Evolutionary conservation across 1,140 invertebrate genomes (phyloP).

Genomic region (Aphelenchoides besseyi): DNA sequence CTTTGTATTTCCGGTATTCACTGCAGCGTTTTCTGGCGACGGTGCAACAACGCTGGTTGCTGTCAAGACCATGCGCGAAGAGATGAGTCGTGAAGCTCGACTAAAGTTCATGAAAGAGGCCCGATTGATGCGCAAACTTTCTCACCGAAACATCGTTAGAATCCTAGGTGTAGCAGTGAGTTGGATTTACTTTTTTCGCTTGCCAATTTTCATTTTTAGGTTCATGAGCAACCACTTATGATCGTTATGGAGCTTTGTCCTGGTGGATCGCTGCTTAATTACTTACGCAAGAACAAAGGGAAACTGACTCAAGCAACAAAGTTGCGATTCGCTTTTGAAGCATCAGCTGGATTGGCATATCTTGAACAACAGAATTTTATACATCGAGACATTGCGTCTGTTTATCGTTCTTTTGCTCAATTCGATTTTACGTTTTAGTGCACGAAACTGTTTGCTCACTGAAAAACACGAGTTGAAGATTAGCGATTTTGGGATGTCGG

Average conservation of each 20-base stretch:
- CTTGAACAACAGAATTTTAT: conserved; percentile 35
- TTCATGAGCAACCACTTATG: conserved; percentile 63
- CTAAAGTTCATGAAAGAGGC: conserved; percentile 51
- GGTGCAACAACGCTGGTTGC: conserved; percentile 25
- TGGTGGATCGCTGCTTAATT: conserved; percentile 36
- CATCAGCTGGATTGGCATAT: conserved; percentile 39
- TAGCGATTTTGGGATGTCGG: conserved; percentile 44
- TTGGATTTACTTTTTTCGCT: too few relatives aligned
- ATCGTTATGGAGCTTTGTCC: conserved; percentile 48
- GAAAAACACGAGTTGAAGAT: conserved; percentile 39
- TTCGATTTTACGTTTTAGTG: conserved; percentile 1
- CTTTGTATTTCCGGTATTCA: neutral
- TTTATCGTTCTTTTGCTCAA: conserved; percentile 9
- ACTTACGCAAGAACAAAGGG: conserved; percentile 38
- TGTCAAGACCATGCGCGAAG: conserved; percentile 49
- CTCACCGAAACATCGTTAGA: conserved; percentile 63
- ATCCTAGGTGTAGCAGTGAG: conserved; percentile 65
- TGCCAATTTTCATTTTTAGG: too few relatives aligned
- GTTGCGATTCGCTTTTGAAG: conserved; percentile 40
- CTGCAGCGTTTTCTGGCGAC: conserved; percentile 8
- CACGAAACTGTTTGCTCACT: conserved; percentile 42
- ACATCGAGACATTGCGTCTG: conserved; percentile 32
- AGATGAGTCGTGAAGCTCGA: conserved; percentile 31
- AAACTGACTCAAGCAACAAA: conserved; percentile 23
- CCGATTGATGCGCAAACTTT: conserved; percentile 43